A percentile compares a stretch with the other conserved stretches of the same genome.
phyloP scores from a whole-genome alignment of 2,113 vertebrate species.

The Malurus alboscapulatus region DNA sequence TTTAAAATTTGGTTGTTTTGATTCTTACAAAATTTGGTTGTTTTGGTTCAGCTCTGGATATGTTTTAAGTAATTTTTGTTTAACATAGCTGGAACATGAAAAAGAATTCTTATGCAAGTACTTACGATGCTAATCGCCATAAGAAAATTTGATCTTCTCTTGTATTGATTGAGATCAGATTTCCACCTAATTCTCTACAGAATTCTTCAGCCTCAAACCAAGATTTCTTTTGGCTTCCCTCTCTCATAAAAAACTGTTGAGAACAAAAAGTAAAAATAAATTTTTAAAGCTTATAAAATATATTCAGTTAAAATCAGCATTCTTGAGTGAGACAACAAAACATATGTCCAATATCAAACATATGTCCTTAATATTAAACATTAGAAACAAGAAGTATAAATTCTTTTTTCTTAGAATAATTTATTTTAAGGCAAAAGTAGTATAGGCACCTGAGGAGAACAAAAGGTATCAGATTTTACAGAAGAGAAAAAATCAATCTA shows the following conservation, averaged over 20 bases:
- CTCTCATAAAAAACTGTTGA: conserved; percentile 62
- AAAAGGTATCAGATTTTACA: not conserved
- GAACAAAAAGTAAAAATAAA: not conserved
- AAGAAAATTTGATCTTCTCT: conserved; percentile 59
- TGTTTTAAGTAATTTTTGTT: not conserved
- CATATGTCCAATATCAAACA: not conserved
- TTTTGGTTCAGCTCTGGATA: not conserved
- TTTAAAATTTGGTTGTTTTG: not conserved
- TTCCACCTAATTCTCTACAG: conserved; percentile 83
- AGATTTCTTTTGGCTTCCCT: conserved; percentile 74
- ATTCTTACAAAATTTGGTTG: not conserved
- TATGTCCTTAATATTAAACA: not conserved
- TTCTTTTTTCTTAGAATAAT: not conserved
- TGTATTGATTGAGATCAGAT: conserved; percentile 82
- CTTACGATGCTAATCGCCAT: conserved; percentile 55
- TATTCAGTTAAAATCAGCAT: not conserved
- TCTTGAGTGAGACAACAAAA: not conserved
- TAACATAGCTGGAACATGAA: not conserved
- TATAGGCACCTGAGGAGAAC: not conserved
- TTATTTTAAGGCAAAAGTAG: not conserved
- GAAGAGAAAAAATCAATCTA: not conserved
- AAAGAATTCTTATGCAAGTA: not conserved
- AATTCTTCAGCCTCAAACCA: conserved; percentile 87
- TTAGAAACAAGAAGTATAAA: not conserved
- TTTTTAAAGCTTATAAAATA: not conserved